Conservation (phyloP, 1,140 invertebrate species). For the Diploscapter pachys region DNA sequence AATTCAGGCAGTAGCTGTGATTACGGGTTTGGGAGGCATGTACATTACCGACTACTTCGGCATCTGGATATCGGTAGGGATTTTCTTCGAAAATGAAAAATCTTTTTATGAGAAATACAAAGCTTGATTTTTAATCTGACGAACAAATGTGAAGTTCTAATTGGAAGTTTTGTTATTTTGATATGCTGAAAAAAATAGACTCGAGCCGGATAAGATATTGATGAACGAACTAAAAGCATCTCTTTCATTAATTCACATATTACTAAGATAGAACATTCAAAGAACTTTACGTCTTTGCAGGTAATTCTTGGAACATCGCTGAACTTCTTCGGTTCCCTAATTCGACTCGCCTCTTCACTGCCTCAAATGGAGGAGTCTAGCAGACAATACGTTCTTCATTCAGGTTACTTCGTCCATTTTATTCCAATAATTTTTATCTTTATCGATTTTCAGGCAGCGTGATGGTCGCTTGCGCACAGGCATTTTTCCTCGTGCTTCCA, state of each 20-base stretch:
- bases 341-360: slow-evolving; percentile 52
- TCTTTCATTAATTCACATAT: too few species aligned
- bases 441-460: slow-evolving; percentile 41
- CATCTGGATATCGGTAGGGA: slow-evolving; percentile 48
- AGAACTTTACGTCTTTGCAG: slow-evolving; percentile 28
- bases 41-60: slow-evolving; percentile 55
- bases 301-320: slow-evolving; percentile 41
- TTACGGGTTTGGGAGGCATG: slow-evolving; percentile 55
- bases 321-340: slow-evolving; percentile 47
- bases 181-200: too few species aligned
- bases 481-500: slow-evolving; percentile 56
- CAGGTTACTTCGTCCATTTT: slow-evolving; percentile 31
- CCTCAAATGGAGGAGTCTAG: slow-evolving; percentile 35
- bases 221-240: too few species aligned
- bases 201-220: too few species aligned
- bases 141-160: not conserved
- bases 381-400: slow-evolving; percentile 43
- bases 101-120: slow-evolving; percentile 13
- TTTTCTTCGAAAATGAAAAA: not conserved
- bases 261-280: not conserved
- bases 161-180: too few species aligned
- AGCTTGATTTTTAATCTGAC: not conserved
- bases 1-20: slow-evolving; percentile 51
- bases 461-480: slow-evolving; percentile 49
- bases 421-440: not conserved